Base-by-base conservation (phyloP, 2,797 vertebrate genomes). In the Geotrypetes seraphini region DNA sequence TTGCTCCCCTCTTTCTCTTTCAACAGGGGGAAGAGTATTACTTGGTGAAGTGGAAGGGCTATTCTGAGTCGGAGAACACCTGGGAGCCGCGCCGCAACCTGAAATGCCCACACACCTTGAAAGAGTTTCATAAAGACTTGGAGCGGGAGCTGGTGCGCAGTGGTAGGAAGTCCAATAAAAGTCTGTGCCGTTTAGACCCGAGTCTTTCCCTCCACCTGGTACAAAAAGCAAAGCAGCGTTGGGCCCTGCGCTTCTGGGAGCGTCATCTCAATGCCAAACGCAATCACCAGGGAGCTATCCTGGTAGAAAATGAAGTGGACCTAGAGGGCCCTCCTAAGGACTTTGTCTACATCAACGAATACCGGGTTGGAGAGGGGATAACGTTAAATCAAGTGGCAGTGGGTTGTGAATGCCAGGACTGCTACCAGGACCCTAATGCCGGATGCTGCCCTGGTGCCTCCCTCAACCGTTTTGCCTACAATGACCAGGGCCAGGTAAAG, bases 21-120 rank as follows among this genome's bases (percentile, higher is more conserved):
- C 16, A 16, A 25, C 16, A 25, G 91, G 87, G 78, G 4, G 76
- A 85, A 23, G 87, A 91, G 36, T 83, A 83, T 39, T 94, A 91
- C 60, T 60, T 91, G 49, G 89, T 94, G 7, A 95, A 94, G 50
- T 94, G 91, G 92, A 81, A 67, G 3, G 86, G 85, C 2, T 92
- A 85, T 47, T 63, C 85, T 0, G 71, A 84, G 19, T 67, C 78
- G 0, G 73, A 80, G 12, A 92, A 76, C 65, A 81, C 79, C 5
- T 96, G 92, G 90, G 91, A 93, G 54, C 90, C 90, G 4, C 79
- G 74, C 21, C 78, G 52, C 58, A 86, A 92, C 69, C 81, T 96
- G 9, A 90, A 77, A 38, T 96, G 91, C 33, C 30, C 73, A 3
- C 78, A 69, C 36, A 59, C 89, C 5, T 78, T 96, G 2, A 85